Evolutionary conservation across 2,113 vertebrate genomes (phyloP).

Genomic region (Rattus rattus): DNA sequence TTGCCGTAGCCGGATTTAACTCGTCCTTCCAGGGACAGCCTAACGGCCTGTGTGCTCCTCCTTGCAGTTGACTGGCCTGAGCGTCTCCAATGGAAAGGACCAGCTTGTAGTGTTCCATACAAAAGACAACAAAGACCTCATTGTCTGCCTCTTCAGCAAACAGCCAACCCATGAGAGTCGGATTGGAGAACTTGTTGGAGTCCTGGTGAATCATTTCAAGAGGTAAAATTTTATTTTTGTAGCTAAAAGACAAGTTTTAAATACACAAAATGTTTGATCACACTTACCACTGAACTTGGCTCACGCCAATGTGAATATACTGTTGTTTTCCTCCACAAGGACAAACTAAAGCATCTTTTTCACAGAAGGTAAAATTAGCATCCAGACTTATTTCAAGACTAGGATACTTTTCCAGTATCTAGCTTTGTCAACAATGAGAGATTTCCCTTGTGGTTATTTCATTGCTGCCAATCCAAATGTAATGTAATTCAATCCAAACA

Average conservation of each 20-base stretch:
- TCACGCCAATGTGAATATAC: background rate
- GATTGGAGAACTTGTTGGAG: slow-evolving; percentile 96
- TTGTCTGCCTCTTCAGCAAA: slow-evolving; percentile 94
- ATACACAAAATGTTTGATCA: background rate
- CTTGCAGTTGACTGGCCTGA: slow-evolving; percentile 94
- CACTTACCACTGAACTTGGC: background rate
- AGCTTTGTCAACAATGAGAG: slow-evolving; percentile 24
- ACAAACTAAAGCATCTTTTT: slow-evolving; percentile 6
- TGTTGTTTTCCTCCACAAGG: background rate
- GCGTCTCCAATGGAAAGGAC: slow-evolving; percentile 97
- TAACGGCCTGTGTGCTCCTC: slow-evolving; percentile 16
- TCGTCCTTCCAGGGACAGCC: background rate
- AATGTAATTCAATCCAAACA: slow-evolving; percentile 59
- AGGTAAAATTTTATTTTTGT: slow-evolving; percentile 88
- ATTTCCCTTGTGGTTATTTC: background rate
- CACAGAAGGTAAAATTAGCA: slow-evolving; percentile 52
- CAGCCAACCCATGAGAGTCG: slow-evolving; percentile 92
- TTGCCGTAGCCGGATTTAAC: background rate
- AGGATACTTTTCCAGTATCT: slow-evolving; percentile 23
- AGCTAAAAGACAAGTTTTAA: background rate
- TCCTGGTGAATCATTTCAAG: slow-evolving; percentile 96
- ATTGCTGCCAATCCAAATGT: slow-evolving; percentile 31
- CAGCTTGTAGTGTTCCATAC: slow-evolving; percentile 98
- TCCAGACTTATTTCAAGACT: slow-evolving; percentile 39
- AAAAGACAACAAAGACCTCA: slow-evolving; percentile 96